Evolutionary conservation across 1,140 invertebrate species (phyloP).

Genomic region (Pachyrhynchus sulphureomaculatus): DNA sequence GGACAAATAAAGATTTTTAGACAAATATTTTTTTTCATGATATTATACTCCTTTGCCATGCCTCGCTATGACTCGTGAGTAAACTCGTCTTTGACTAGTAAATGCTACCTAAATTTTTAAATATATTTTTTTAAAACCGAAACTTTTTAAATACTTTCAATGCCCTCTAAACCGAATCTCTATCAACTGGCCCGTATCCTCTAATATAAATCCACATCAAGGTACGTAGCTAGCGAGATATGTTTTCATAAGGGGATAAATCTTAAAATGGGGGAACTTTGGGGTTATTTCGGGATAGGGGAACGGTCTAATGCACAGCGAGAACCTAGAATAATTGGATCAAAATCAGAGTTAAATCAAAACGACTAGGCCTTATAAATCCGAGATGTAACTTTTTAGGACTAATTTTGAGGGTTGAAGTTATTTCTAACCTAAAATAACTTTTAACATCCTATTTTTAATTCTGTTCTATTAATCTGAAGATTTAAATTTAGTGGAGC

Average conservation of each 20-base stretch:
- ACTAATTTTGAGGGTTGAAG: background rate
- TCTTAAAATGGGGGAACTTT: conserved; percentile 19
- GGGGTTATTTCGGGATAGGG: conserved; percentile 9
- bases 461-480: too few relatives aligned
- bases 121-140: too few relatives aligned
- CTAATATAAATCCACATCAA: conserved; percentile 28
- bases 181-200: conserved; percentile 16
- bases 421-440: background rate
- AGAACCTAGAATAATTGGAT: conserved; percentile 24
- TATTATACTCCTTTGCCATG: too few relatives aligned
- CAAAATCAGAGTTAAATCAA: conserved; percentile 28
- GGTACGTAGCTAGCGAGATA: conserved; percentile 24
- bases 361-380: conserved; percentile 11
- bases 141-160: background rate
- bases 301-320: conserved; percentile 28
- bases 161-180: background rate
- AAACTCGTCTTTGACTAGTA: too few relatives aligned
- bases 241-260: conserved; percentile 26
- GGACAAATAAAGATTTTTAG: too few relatives aligned
- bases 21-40: too few relatives aligned
- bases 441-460: background rate
- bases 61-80: too few relatives aligned
- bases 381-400: background rate
- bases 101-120: too few relatives aligned
- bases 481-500: too few relatives aligned